Percentiles rank a stretch among this genome's conserved stretches.
phyloP scores from a whole-genome alignment of 2,797 vertebrate species.

The Cyclopterus lumpus region DNA sequence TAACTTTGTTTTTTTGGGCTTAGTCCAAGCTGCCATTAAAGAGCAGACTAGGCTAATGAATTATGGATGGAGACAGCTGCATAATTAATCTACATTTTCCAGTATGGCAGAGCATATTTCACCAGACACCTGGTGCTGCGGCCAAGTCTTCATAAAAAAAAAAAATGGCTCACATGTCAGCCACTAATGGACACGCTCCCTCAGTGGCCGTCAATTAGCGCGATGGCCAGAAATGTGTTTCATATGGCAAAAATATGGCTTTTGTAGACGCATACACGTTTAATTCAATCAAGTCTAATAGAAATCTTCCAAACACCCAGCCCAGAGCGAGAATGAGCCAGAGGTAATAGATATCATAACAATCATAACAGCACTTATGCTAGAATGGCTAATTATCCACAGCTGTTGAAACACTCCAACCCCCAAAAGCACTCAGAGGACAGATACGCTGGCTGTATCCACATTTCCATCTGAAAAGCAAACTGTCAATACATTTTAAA shows the following conservation, averaged over 20 bases:
- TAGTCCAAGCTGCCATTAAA: slow-evolving; percentile 58
- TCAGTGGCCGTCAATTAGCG: slow-evolving; percentile 36
- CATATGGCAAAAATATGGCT: slow-evolving; percentile 33
- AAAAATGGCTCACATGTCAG: slow-evolving; percentile 26
- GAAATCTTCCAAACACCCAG: slow-evolving; percentile 16
- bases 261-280: slow-evolving; percentile 24
- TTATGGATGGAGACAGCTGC: slow-evolving; percentile 78
- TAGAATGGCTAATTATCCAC: slow-evolving; percentile 38
- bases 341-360: slow-evolving; percentile 30
- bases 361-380: slow-evolving; percentile 49
- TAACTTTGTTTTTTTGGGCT: slow-evolving; percentile 31
- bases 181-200: slow-evolving; percentile 41
- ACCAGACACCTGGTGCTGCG: slow-evolving; percentile 48
- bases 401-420: slow-evolving; percentile 33
- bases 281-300: slow-evolving; percentile 32
- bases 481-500: slow-evolving; percentile 31
- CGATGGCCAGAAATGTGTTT: slow-evolving; percentile 34
- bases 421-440: slow-evolving; percentile 12
- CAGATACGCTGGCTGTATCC: slow-evolving; percentile 9
- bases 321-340: slow-evolving; percentile 38
- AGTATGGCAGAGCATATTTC: slow-evolving; percentile 78
- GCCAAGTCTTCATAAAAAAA: slow-evolving; percentile 30
- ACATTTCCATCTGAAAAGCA: slow-evolving; percentile 26
- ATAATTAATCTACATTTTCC: slow-evolving; percentile 83
- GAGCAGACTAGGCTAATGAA: slow-evolving; percentile 71